Evolutionary conservation across 2,797 vertebrate genomes (phyloP), one percentile per base, ranked within the genome.

Genomic region (Amblyraja radiata): DNA sequence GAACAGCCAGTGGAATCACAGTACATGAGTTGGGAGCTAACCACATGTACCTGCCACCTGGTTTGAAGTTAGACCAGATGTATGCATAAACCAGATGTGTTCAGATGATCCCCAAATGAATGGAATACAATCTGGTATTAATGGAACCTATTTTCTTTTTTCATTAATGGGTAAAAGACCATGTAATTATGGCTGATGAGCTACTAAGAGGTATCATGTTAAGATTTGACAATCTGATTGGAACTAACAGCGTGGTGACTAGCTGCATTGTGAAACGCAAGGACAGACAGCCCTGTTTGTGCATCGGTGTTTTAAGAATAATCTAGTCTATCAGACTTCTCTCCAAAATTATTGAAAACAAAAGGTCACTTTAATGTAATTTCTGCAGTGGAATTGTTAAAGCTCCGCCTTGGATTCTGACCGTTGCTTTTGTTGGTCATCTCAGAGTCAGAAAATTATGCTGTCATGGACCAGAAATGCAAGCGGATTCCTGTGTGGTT

Each of bases 51-150:
- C n/a, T 65, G 84, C 8, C 2, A 7, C 84, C 32, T 68, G 13
- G 84, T 65, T n/a, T 65, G n/a, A 65, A 88, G 65, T 88, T 88
- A 36, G 84, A 32, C 84, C 71, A 68, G 61, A 88, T 68, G 61
- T 32, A 23, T 32, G n/a, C 36, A n/a, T 36, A n/a, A 65, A 68
- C 36, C 84, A 88, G 63, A 88, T 88, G 16, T 68, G 4, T 68
- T 88, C 84, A 65, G 61, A 88, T 68, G 13, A 68, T 36, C 61
- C 84, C 84, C 84, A 68, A 61, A 63, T 88, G 84, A 88, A 68
- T 63, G 65, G 84, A 88, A 36, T 68, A 21, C 84, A 68, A 68
- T 88, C 63, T 88, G 16, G 16, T 36, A 36, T 88, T 32, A 88
- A 32, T 88, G 63, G 61, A 1, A 65, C 61, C 61, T 18, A 18